phyloP scores from a whole-genome alignment of 2,888 invertebrate species.

The Acanthoscelides obtectus region DNA sequence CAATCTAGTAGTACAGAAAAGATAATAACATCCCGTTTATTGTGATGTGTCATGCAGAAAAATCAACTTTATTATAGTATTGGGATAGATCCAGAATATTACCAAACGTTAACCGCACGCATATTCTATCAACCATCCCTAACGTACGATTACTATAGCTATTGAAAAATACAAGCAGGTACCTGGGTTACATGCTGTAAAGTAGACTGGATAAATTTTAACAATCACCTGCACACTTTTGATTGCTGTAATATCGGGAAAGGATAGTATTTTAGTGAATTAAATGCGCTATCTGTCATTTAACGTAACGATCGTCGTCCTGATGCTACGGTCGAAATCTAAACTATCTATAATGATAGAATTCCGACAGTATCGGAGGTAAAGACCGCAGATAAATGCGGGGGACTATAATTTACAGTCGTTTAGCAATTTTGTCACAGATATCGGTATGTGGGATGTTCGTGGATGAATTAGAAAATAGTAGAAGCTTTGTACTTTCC shows the following conservation, averaged over 20 bases:
- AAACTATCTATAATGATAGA: conserved; percentile 32
- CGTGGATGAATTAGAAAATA: neutral
- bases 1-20: no score
- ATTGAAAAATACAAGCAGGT: conserved; percentile 12
- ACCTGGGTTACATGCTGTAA: conserved; percentile 3
- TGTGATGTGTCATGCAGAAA: no score
- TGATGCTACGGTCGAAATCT: conserved; percentile 22
- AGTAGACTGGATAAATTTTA: conserved; percentile 13
- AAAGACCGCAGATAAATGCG: conserved; percentile 15
- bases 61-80: no score
- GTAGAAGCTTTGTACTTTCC: no score
- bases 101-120: neutral
- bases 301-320: conserved; percentile 16
- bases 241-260: conserved; percentile 15
- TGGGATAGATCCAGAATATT: no score
- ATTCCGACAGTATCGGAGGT: conserved; percentile 27
- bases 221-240: conserved; percentile 14
- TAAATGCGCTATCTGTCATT: conserved; percentile 27
- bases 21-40: no score
- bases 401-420: conserved; percentile 32
- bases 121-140: neutral
- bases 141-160: neutral
- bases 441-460: conserved; percentile 7
- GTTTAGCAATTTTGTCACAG: conserved; percentile 30
- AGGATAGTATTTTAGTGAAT: conserved; percentile 17